Evolutionary conservation across 2,113 vertebrate genomes (phyloP).

Genomic region (Megaleporinus macrocephalus): DNA sequence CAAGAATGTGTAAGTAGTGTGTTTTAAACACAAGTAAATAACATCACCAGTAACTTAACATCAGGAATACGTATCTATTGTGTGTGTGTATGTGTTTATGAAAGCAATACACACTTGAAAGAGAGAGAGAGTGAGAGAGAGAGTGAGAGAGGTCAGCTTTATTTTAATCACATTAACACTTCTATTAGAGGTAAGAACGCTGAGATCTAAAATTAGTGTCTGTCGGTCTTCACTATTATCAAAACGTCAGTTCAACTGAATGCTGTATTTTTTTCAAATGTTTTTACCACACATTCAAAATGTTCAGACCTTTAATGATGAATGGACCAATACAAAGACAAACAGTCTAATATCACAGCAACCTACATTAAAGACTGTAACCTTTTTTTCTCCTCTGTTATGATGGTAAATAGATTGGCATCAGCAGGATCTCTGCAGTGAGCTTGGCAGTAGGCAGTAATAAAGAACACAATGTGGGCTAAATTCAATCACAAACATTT

Average conservation of each 20-base stretch:
- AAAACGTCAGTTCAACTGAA: not conserved
- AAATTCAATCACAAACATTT: slow-evolving; percentile 25
- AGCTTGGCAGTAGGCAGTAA: not conserved
- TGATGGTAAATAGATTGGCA: not conserved
- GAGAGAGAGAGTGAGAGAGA: too few relatives aligned
- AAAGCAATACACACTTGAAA: not conserved
- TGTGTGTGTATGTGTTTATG: not conserved
- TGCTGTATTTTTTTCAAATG: too few relatives aligned
- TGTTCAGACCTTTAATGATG: not conserved
- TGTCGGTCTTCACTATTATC: not conserved
- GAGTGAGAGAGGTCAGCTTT: not conserved
- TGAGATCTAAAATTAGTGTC: too few relatives aligned
- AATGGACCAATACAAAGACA: not conserved
- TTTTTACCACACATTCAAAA: not conserved
- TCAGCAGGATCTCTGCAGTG: not conserved
- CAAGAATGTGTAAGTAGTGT: not conserved
- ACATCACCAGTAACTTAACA: not conserved
- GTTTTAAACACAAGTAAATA: not conserved
- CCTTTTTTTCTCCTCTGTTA: not conserved
- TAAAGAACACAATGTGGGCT: not conserved
- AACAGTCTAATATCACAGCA: not conserved
- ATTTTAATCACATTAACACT: too few relatives aligned
- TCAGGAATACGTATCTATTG: not conserved
- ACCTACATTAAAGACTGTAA: not conserved
- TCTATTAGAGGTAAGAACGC: too few relatives aligned